Conservation (phyloP, 2,113 vertebrate species). For the Corythoichthys intestinalis region DNA sequence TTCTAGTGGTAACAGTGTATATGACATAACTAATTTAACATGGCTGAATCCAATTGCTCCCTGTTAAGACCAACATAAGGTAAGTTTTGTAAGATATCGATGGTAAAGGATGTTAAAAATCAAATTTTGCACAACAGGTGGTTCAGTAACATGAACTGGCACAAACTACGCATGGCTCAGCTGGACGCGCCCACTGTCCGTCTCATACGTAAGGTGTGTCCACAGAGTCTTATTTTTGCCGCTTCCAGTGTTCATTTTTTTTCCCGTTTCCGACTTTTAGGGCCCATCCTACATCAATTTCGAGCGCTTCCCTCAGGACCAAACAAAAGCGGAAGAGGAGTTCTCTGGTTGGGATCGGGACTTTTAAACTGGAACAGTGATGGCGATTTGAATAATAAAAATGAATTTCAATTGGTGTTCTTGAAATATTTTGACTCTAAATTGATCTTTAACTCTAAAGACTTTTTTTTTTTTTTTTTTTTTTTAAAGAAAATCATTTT, state of each 20-base stretch:
- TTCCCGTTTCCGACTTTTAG: slow-evolving; percentile 31
- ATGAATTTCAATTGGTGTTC: not conserved
- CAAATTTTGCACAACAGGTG: slow-evolving; percentile 58
- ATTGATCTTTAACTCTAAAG: too few relatives aligned
- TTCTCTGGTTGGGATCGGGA: slow-evolving; percentile 76
- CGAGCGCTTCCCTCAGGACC: slow-evolving; percentile 69
- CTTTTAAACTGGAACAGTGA: slow-evolving; percentile 49
- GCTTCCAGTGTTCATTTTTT: not conserved
- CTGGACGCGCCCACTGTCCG: slow-evolving; percentile 70
- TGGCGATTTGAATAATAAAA: not conserved
- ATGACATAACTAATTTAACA: too few relatives aligned
- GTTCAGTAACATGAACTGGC: slow-evolving; percentile 77
- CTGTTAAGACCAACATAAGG: too few relatives aligned
- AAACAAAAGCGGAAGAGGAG: slow-evolving; percentile 67
- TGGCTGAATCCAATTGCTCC: too few relatives aligned
- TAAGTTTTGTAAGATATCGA: not conserved
- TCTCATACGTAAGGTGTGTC: slow-evolving; percentile 71
- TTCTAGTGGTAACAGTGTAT: too few relatives aligned
- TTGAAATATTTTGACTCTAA: too few relatives aligned
- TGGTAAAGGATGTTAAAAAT: not conserved
- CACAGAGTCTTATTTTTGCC: not conserved
- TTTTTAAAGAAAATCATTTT: too few relatives aligned
- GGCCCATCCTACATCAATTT: slow-evolving; percentile 78
- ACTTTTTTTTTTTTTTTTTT: too few relatives aligned
- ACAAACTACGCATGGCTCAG: slow-evolving; percentile 72